These are phyloP conservation scores for Pachyuromys duprasi DNA, from an alignment of 2,797 vertebrate genomes.

Conservation along the genomic window DNA sequence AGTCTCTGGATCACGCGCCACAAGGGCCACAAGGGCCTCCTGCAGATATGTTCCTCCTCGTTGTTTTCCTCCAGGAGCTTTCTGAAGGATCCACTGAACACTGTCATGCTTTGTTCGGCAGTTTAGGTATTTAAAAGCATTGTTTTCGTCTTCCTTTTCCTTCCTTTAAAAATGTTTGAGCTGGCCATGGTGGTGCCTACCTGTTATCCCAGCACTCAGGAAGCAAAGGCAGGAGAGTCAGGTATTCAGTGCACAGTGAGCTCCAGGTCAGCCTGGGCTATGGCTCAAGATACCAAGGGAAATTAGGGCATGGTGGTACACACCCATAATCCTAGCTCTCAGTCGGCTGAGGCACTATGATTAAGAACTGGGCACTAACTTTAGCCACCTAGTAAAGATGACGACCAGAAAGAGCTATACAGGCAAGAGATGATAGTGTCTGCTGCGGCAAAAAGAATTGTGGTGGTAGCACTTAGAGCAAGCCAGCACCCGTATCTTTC, in stretches of 20 bases:
- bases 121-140: background rate
- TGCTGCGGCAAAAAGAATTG: background rate
- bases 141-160: background rate
- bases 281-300: background rate
- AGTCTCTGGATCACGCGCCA: background rate
- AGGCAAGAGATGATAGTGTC: background rate
- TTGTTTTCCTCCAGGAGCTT: background rate
- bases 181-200: background rate
- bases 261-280: background rate
- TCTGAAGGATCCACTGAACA: background rate
- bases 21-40: background rate
- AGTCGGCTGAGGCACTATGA: background rate
- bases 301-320: background rate
- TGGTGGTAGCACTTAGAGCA: background rate
- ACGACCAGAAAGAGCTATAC: background rate
- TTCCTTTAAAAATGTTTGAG: background rate
- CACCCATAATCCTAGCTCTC: background rate
- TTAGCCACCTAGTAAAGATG: background rate
- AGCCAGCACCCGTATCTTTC: background rate
- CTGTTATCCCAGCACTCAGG: background rate
- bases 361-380: background rate
- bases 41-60: no score
- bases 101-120: background rate
- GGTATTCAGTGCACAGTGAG: background rate
- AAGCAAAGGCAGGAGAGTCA: background rate